Conservation (phyloP, 2,888 invertebrate species). For the Hemistola chrysoprasaria region DNA sequence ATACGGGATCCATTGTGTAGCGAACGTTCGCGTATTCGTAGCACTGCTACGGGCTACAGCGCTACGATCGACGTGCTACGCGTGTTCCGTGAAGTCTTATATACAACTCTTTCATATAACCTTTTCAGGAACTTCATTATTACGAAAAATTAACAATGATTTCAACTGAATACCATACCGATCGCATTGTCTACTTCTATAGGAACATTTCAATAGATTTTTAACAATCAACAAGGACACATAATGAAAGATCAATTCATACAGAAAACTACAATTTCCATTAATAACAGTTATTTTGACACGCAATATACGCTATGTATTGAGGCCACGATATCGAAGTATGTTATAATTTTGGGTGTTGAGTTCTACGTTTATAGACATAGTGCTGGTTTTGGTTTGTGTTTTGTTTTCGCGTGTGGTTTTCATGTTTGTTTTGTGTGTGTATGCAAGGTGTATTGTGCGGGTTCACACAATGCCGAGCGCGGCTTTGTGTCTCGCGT, state of each 20-base stretch:
- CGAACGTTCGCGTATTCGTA: no score
- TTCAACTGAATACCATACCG: slow-evolving; percentile 10
- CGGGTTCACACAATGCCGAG: slow-evolving; percentile 72
- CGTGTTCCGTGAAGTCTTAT: no score
- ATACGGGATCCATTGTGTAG: no score
- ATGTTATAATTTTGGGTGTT: slow-evolving; percentile 11
- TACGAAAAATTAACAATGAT: slow-evolving; percentile 3
- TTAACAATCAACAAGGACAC: slow-evolving; percentile 44
- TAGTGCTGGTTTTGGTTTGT: slow-evolving; percentile 52
- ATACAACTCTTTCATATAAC: neutral
- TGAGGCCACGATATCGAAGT: slow-evolving; percentile 31
- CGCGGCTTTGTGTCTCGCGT: slow-evolving; percentile 74
- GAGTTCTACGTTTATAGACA: slow-evolving; percentile 29
- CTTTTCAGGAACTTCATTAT: slow-evolving; percentile 2
- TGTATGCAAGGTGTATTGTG: slow-evolving; percentile 78
- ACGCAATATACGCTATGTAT: slow-evolving; percentile 52
- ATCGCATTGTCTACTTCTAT: slow-evolving; percentile 27
- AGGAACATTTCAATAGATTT: slow-evolving; percentile 24
- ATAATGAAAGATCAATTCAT: slow-evolving; percentile 55
- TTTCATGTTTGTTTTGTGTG: slow-evolving; percentile 46
- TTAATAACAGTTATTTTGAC: slow-evolving; percentile 69
- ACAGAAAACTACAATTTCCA: slow-evolving; percentile 59
- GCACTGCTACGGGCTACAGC: neutral
- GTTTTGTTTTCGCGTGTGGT: slow-evolving; percentile 49
- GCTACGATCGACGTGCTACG: no score